Evolutionary conservation across 2,113 vertebrate genomes (phyloP), one percentile per base, ranked within the genome.

Genomic region (Chiloscyllium plagiosum): DNA sequence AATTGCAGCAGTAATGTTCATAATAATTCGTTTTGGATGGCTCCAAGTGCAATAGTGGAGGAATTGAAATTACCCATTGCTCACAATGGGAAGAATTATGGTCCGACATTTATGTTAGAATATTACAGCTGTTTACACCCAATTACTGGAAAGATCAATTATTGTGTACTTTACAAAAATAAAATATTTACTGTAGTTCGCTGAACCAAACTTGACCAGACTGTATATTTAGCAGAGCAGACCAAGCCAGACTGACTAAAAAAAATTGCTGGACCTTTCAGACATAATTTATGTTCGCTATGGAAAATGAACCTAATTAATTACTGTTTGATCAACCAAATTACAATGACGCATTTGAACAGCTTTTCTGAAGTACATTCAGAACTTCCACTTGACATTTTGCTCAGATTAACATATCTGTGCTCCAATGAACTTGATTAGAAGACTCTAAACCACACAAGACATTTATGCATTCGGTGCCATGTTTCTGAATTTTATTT

Each of bases 251-350:
- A 47, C 94, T 93, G 89, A 93, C 33, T 68, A 68, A 93, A 83
- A 93, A 37, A 93, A 93, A 37, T 52, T 95, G 37, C 69, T 72
- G 94, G 69, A 50, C 26, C 94, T 72, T 95, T 95, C 94, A 95
- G 26, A 47, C 94, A 42, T 70, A 72, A 90, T 90, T 90, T 90
- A 90, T 90, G 87, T 90, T 90, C 13, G 87, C 87, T 90, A 61
- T 13, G 29, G 87, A 90, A 61, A 29, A 33, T 61, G 50, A 61
- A 61, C 26, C 87, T 61, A 61, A 72, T 95, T 95, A 72, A 70
- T 72, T 50, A 50, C 94, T 95, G 69, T 76, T 95, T 95, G 47
- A 95, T 95, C 94, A 95, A 95, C 69, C 50, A 24, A 95, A 76
- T 72, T 70, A 72, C 42, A 70, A 47, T 95, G 94, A 95, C 94